Conservation (phyloP, 2,797 vertebrate genomes). For the Propithecus perrieri region DNA sequence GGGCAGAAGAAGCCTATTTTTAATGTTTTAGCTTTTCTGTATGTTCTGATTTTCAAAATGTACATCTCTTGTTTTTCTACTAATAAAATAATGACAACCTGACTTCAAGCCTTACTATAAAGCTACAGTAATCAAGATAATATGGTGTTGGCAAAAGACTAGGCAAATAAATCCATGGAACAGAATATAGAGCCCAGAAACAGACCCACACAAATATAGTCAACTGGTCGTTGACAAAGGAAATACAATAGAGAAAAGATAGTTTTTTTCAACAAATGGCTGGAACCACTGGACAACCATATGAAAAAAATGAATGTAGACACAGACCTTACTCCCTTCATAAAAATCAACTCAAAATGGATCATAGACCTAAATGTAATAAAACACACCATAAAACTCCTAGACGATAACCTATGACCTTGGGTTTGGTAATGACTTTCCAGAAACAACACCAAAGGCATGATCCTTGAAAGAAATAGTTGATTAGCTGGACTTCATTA, state of each 20-base stretch:
- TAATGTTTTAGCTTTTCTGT: background rate
- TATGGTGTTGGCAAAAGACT: background rate
- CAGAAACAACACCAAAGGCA: background rate
- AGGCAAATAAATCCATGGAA: background rate
- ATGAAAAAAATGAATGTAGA: background rate
- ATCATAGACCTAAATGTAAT: background rate
- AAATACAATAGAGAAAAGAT: background rate
- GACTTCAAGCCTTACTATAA: background rate
- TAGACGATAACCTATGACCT: background rate
- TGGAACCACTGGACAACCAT: background rate
- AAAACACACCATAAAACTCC: background rate
- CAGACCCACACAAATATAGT: background rate
- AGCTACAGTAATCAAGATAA: background rate
- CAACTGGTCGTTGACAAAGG: background rate
- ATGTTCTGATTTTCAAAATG: background rate
- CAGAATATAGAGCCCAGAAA: background rate
- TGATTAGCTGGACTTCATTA: background rate
- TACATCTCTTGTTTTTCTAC: background rate
- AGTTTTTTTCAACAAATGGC: background rate
- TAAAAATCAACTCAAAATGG: slow-evolving; percentile 1
- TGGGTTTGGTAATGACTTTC: background rate
- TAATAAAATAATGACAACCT: background rate
- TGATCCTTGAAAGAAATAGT: background rate
- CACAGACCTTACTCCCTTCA: background rate
- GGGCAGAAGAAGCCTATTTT: background rate